Evolutionary conservation across 2,797 vertebrate species (phyloP).

Genomic region (Florisuga fusca): DNA sequence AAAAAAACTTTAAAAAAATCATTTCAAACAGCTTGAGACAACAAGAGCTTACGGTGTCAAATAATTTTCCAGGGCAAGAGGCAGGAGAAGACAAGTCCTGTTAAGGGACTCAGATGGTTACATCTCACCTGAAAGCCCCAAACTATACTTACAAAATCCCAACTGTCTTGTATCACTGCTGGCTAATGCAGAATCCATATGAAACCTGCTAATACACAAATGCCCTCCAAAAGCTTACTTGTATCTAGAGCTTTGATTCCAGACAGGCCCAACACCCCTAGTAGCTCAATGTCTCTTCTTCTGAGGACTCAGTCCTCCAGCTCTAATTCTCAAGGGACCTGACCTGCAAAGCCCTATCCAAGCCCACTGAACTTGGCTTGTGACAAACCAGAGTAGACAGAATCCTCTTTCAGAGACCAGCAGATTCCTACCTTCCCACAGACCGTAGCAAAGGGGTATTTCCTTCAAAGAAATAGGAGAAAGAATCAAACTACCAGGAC

Average conservation of each 20-base stretch:
- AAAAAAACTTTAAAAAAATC: too few species aligned
- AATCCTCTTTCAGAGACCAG: neutral
- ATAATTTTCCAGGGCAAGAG: neutral
- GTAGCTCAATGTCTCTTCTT: neutral
- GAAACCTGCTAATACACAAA: neutral
- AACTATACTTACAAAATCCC: neutral
- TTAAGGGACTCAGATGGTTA: neutral
- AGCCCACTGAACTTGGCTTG: neutral
- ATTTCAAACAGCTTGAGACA: neutral
- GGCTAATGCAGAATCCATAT: fast-evolving
- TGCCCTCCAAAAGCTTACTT: neutral
- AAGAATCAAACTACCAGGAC: neutral
- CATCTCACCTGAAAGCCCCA: neutral
- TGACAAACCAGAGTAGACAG: neutral
- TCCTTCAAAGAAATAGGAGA: neutral
- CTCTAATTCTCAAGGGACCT: neutral
- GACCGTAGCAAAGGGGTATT: neutral
- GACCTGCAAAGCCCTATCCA: neutral
- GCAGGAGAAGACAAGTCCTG: neutral
- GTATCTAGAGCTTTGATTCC: neutral
- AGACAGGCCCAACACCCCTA: neutral
- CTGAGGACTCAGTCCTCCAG: neutral
- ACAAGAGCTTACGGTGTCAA: neutral
- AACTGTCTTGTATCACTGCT: neutral
- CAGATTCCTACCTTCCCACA: neutral